Evolutionary conservation across 2,113 vertebrate species (phyloP), one percentile per base, ranked within the genome.

Genomic region (Hydropotes inermis): DNA sequence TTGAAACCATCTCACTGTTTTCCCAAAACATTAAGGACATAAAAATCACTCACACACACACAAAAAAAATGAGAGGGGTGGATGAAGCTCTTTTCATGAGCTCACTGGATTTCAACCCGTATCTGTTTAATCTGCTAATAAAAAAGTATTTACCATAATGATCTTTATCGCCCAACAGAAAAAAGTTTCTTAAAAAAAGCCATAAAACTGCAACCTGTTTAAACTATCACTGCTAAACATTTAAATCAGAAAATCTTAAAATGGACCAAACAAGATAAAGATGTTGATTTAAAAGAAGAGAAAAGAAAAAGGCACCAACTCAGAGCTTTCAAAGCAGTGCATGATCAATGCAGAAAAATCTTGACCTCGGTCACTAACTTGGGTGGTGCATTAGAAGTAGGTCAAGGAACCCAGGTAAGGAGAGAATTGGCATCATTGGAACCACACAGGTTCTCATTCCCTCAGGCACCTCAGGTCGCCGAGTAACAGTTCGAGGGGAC

Each of bases 161-260:
- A 98, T 98, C 84, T 78, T 95, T 98, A 98, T 98, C 95, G 47
- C 33, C 36, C 57, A 78, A 50, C 30, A 96, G 79, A n/a, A 76
- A 25, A 88, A 79, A 70, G 14, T 67, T 60, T 94, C 67, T 86
- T 39, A 14, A 50, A 95, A 81, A 93, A 92, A 88, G 50, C 78
- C 89, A 45, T 98, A 97, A 97, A 96, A 87, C 55, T 67, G n/a
- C 92, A 88, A 92, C 85, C 93, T 86, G 50, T 70, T 97, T 98
- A 96, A 97, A 97, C 89, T 70, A 82, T 95, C 67, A n/a, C 45
- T 91, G 83, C 82, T 84, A 95, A 96, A 96, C 76, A 97, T 74
- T 74, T 88, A 91, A 96, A 97, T 96, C 87, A 58, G 50, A 87
- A 97, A 91, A 94, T 91, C 95, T 97, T 97, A 60, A 86, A 91